Evolutionary conservation across 2,888 invertebrate genomes (phyloP).

Genomic region (Himalopsyche kuldschensis): DNA sequence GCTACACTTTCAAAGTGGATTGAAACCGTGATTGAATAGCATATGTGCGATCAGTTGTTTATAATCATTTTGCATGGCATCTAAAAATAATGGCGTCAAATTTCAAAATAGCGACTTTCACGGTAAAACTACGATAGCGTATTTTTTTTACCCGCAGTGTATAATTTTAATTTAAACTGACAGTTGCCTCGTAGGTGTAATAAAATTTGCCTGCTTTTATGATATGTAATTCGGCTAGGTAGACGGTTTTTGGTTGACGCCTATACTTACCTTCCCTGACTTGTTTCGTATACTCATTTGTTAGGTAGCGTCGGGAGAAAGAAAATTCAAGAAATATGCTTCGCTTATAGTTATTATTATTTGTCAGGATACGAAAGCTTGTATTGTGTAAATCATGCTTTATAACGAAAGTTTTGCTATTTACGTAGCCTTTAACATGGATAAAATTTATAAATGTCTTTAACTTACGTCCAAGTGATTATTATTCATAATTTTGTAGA

Average conservation of each 20-base stretch:
- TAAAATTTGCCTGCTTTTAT: slow-evolving; percentile 8
- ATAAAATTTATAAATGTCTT: not conserved
- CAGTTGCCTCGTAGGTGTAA: not conserved
- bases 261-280: not conserved
- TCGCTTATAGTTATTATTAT: not conserved
- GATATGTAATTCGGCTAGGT: slow-evolving; percentile 1
- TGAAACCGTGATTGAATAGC: no score
- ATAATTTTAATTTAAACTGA: not conserved
- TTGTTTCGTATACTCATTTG: not conserved
- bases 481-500: not conserved
- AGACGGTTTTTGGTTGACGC: not conserved
- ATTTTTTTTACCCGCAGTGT: not conserved
- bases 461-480: not conserved
- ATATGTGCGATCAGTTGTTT: no score
- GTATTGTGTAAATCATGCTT: not conserved
- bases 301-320: not conserved
- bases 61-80: no score
- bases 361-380: not conserved
- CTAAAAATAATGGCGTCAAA: no score
- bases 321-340: not conserved
- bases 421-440: not conserved
- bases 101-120: no score
- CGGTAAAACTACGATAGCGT: not conserved
- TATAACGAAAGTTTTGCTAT: not conserved
- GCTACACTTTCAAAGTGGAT: no score